Conservation (phyloP, 2,113 vertebrate species). For the Trematocara unimaculatum region DNA sequence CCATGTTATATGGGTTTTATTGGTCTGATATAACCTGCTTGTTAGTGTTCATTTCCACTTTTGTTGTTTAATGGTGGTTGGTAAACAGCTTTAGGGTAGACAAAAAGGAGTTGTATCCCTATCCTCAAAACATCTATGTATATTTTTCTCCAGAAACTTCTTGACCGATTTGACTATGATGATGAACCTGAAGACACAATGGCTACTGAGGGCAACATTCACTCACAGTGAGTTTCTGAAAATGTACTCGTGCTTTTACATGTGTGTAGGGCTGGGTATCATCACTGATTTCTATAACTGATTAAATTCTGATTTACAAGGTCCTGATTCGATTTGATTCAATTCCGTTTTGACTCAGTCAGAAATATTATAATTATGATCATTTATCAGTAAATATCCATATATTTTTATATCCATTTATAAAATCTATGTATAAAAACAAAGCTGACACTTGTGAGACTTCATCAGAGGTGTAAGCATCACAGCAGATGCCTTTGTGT, state of each 20-base stretch:
- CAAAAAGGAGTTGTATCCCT: neutral
- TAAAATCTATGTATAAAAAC: no score
- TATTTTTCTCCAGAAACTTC: slow-evolving; percentile 78
- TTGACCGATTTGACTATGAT: slow-evolving; percentile 94
- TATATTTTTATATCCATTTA: no score
- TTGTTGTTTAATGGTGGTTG: neutral
- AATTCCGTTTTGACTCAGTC: neutral
- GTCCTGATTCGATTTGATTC: neutral
- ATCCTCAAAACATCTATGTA: neutral
- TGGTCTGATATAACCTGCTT: neutral
- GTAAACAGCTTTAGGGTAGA: neutral
- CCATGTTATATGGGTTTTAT: neutral
- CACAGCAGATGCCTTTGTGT: no score
- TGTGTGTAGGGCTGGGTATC: neutral
- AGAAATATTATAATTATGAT: neutral
- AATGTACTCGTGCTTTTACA: neutral
- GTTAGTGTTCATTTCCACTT: neutral
- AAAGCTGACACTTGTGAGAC: no score
- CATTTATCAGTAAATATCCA: neutral
- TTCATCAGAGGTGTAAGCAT: no score
- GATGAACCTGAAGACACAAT: slow-evolving; percentile 88
- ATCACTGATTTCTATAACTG: neutral
- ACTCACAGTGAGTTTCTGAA: slow-evolving; percentile 55
- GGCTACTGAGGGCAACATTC: slow-evolving; percentile 72
- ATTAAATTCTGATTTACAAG: neutral